These are phyloP conservation scores for Bathynomus jamesi DNA, from an alignment of 1,140 invertebrate species.

Conservation along the genomic window DNA sequence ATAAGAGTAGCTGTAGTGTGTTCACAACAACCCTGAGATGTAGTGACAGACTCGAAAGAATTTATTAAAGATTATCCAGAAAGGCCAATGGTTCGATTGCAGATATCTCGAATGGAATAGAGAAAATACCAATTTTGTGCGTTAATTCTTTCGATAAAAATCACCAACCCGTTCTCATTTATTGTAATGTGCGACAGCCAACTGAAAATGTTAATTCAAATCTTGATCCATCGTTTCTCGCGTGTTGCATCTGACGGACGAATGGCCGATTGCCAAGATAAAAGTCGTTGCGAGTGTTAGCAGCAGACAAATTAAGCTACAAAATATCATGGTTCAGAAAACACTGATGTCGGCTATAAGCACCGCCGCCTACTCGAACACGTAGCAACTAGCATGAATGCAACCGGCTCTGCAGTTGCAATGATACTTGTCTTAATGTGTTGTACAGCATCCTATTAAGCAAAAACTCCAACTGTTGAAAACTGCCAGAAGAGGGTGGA, in stretches of 20 bases:
- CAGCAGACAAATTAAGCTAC: conserved; percentile 70
- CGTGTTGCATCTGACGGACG: conserved; percentile 86
- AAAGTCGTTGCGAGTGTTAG: conserved; percentile 82
- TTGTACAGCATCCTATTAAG: conserved; percentile 75
- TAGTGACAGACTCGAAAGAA: conserved; percentile 67
- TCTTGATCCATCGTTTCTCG: conserved; percentile 73
- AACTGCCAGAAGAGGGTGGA: conserved; percentile 84
- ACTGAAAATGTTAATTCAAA: conserved; percentile 77
- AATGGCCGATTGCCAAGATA: conserved; percentile 87
- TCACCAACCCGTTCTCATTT: conserved; percentile 71
- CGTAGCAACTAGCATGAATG: conserved; percentile 84
- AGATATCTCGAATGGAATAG: conserved; percentile 69
- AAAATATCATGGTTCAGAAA: conserved; percentile 47
- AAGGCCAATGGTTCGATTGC: conserved; percentile 81
- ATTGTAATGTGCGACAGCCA: conserved; percentile 73
- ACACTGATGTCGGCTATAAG: conserved; percentile 64
- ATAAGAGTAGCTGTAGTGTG: conserved; percentile 62
- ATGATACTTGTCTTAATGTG: conserved; percentile 72
- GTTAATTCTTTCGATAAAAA: conserved; percentile 81
- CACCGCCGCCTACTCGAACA: conserved; percentile 73
- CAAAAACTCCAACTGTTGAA: conserved; percentile 79
- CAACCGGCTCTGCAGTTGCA: conserved; percentile 89
- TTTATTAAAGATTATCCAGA: conserved; percentile 79
- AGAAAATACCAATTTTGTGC: conserved; percentile 77
- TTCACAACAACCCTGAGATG: conserved; percentile 74